Evolutionary conservation across 2,888 invertebrate species (phyloP), one percentile per base, ranked within the genome.

Genomic region (Eulithis testata): DNA sequence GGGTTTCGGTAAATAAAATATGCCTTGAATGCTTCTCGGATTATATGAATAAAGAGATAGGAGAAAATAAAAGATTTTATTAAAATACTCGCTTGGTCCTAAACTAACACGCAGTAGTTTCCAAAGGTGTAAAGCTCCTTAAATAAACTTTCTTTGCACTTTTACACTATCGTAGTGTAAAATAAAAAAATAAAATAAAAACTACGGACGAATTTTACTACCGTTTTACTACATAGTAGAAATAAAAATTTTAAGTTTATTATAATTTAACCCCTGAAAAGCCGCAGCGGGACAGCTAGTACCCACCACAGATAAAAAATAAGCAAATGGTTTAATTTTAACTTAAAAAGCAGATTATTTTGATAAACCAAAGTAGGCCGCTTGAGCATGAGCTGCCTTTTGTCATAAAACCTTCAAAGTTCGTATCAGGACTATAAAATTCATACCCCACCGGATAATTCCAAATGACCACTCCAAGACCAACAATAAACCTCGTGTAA

Each of bases 401-500:
- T 11, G 27, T 51, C 53, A 57, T 52, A 57, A 66, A 53, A 36
- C 36, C 56, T 51, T 51, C 49, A 60, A 66, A 60, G 27, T 57
- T 63, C 49, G 49, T 63, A 63, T 67, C 60, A 58, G 53, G 45
- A 60, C 50, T 60, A 64, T 60, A 60, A 67, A 67, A 58, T 58
- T 64, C 60, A 58, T 64, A 61, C 49, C 60, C 51, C 43, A 47
- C 44, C 51, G 47, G 45, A 56, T 66, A 66, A 66, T 55, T 62
- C 61, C 12, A 60, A 63, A 69, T 52, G 66, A 70, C 79, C 79
- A 78, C 78, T 82, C 76, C 79, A 84, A 82, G 82, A 82, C 80
- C 79, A 76, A 78, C 77, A 84, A 82, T 84, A 87, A 87, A 88
- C 82, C 84, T 84, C 78, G 81, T 86, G 87, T 89, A 90, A 91